Evolutionary conservation across 2,797 vertebrate species (phyloP).

Genomic region (Xenopus petersii): DNA sequence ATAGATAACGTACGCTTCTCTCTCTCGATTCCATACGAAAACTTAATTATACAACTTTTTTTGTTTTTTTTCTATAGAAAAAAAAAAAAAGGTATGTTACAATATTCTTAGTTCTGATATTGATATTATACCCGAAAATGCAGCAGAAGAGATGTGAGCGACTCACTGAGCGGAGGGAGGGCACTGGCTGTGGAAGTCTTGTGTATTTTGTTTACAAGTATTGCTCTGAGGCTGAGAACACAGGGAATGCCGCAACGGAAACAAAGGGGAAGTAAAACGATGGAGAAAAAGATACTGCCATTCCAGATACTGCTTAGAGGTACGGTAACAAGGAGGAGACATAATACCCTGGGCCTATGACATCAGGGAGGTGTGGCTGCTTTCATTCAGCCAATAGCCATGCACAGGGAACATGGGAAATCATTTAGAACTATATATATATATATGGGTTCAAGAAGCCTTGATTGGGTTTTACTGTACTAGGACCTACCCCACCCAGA

Average conservation of each 20-base stretch:
- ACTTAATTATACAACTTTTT: slow-evolving; percentile 46
- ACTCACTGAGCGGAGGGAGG: slow-evolving; percentile 33
- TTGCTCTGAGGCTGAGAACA: slow-evolving; percentile 37
- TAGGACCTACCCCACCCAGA: too few relatives aligned
- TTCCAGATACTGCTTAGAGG: slow-evolving; percentile 5
- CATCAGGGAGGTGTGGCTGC: too few relatives aligned
- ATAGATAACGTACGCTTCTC: slow-evolving; percentile 37
- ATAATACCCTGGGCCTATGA: slow-evolving; percentile 4
- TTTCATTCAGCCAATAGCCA: too few relatives aligned
- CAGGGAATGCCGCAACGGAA: slow-evolving; percentile 22
- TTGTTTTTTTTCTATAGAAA: slow-evolving; percentile 43
- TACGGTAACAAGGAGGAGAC: neutral
- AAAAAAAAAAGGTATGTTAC: slow-evolving; percentile 53
- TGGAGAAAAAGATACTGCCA: neutral
- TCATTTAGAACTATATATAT: too few relatives aligned
- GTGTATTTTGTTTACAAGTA: slow-evolving; percentile 11
- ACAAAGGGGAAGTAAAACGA: neutral
- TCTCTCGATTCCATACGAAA: slow-evolving; percentile 47
- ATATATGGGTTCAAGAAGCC: too few relatives aligned
- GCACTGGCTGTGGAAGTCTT: slow-evolving; percentile 33
- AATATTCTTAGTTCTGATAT: slow-evolving; percentile 48
- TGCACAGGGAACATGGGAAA: too few relatives aligned
- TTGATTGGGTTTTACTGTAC: too few relatives aligned
- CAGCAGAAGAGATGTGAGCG: slow-evolving; percentile 32
- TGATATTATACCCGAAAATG: slow-evolving; percentile 36